These are phyloP conservation scores for Calvadosia cruxmelitensis DNA, from an alignment of 30 jellyfish, hydroid and myxozoan species.

Conservation along the genomic window DNA sequence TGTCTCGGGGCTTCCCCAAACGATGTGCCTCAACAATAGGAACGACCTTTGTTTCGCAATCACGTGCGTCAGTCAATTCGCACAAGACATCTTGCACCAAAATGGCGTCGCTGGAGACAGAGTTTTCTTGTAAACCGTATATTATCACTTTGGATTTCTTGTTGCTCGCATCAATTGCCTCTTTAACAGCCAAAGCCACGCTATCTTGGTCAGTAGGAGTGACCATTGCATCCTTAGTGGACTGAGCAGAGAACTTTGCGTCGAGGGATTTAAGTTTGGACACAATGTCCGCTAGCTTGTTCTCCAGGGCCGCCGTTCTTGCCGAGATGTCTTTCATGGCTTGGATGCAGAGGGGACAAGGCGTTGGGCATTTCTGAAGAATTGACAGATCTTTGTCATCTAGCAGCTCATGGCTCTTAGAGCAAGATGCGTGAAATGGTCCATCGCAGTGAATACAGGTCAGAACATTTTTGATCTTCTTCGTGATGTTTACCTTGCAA, in stretches of 20 bases:
- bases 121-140: background rate
- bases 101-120: background rate
- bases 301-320: background rate
- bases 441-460: background rate
- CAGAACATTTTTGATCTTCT: background rate
- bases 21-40: background rate
- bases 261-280: background rate
- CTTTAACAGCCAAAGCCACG: background rate
- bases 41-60: background rate
- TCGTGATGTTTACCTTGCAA: background rate
- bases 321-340: background rate
- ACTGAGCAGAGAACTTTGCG: background rate
- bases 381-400: background rate
- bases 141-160: background rate
- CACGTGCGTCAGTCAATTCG: background rate
- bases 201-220: background rate
- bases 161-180: background rate
- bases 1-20: constrained; percentile 1
- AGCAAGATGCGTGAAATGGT: background rate
- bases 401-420: background rate
- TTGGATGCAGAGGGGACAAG: background rate
- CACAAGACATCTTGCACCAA: background rate
- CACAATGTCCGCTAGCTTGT: background rate
- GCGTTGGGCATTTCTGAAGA: background rate
- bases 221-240: background rate